Evolutionary conservation across 1,140 invertebrate genomes (phyloP).

Genomic region (Holotrichia oblita): DNA sequence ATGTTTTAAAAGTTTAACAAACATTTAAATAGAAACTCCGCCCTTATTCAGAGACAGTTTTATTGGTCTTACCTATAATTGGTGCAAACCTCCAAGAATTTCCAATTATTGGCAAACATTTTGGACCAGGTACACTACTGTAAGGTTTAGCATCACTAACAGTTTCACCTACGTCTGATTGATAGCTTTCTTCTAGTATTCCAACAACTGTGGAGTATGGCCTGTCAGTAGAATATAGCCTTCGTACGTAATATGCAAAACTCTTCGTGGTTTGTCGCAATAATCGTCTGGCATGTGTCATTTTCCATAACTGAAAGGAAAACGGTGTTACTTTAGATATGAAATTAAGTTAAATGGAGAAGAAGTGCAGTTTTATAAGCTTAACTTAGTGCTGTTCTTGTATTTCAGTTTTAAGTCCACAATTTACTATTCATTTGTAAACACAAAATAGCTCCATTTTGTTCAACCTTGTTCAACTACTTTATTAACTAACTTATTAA

Average conservation of each 20-base stretch:
- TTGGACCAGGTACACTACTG: conserved; percentile 78
- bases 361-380: too few species aligned
- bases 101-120: conserved; percentile 77
- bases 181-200: conserved; percentile 43
- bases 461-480: too few species aligned
- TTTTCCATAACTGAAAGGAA: neutral
- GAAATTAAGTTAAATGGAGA: too few species aligned
- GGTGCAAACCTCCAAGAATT: conserved; percentile 84
- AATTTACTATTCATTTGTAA: too few species aligned
- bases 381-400: too few species aligned
- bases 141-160: conserved; percentile 65
- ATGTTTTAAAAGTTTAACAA: too few species aligned
- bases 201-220: conserved; percentile 50
- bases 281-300: neutral
- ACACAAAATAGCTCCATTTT: too few species aligned
- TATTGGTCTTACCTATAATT: conserved; percentile 66
- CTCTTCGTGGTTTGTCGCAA: neutral
- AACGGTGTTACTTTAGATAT: too few species aligned
- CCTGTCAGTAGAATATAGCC: conserved; percentile 53
- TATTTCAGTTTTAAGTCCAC: too few species aligned
- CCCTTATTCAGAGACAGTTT: too few species aligned
- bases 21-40: neutral
- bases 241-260: conserved; percentile 17
- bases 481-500: too few species aligned
- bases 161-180: neutral